phyloP scores from a whole-genome alignment of 2,113 vertebrate genomes.

The Lepus europaeus region DNA sequence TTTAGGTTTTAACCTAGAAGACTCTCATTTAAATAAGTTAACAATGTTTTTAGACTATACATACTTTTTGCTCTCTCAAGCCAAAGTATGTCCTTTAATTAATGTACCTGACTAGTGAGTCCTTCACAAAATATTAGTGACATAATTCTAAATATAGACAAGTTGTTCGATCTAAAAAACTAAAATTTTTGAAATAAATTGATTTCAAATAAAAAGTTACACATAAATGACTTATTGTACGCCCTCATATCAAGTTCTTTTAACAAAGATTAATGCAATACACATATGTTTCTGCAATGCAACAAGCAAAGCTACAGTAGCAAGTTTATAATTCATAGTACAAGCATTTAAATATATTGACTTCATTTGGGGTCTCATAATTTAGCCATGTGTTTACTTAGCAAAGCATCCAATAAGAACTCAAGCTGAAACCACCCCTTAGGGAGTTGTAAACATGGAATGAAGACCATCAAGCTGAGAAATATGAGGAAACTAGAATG shows the following conservation, averaged over 20 bases:
- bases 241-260: background rate
- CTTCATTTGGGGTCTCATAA: background rate
- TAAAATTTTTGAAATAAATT: slow-evolving; percentile 18
- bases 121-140: slow-evolving; percentile 37
- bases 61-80: background rate
- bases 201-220: slow-evolving; percentile 40
- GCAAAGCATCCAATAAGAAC: background rate
- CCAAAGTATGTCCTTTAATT: slow-evolving; percentile 26
- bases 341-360: slow-evolving; percentile 7
- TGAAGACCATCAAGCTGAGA: background rate
- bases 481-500: background rate
- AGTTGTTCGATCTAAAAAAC: background rate
- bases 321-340: slow-evolving; percentile 14
- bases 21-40: slow-evolving; percentile 22
- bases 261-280: slow-evolving; percentile 34
- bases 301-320: background rate
- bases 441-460: background rate
- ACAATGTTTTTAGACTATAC: background rate
- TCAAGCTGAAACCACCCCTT: background rate
- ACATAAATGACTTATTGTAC: background rate
- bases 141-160: slow-evolving; percentile 32
- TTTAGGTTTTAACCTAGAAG: slow-evolving; percentile 7
- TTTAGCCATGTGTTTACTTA: slow-evolving; percentile 17
- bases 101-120: slow-evolving; percentile 18
- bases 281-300: background rate